phyloP scores from a whole-genome alignment of 2,113 vertebrate species.

The Phaethornis superciliosus region DNA sequence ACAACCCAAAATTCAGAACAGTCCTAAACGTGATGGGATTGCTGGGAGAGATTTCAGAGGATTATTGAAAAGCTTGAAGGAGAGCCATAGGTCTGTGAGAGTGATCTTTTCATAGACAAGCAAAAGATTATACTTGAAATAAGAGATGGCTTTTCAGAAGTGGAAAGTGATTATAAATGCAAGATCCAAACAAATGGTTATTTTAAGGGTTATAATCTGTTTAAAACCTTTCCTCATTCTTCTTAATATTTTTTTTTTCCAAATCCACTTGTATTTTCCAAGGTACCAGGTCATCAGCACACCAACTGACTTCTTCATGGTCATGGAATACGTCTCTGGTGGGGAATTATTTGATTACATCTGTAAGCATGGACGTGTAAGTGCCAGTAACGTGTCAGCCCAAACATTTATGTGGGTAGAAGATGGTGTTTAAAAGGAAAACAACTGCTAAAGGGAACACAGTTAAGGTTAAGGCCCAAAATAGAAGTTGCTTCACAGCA shows the following conservation, averaged over 20 bases:
- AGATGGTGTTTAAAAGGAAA: background rate
- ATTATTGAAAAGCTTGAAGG: slow-evolving; percentile 6
- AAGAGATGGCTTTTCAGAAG: background rate
- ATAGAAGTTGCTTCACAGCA: slow-evolving; percentile 49
- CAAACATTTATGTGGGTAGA: background rate
- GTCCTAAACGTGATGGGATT: background rate
- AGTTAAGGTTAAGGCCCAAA: slow-evolving; percentile 55
- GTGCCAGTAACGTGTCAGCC: slow-evolving; percentile 42
- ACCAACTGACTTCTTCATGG: slow-evolving; percentile 99
- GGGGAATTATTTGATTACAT: slow-evolving; percentile 99
- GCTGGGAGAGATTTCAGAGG: slow-evolving; percentile 16
- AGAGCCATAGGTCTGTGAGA: background rate
- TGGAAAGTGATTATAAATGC: background rate
- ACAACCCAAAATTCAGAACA: background rate
- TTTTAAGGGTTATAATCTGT: background rate
- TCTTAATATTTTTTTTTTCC: background rate
- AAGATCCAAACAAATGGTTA: background rate
- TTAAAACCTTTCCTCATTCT: background rate
- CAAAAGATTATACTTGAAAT: slow-evolving; percentile 9
- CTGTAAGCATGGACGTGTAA: slow-evolving; percentile 97
- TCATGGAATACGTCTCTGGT: slow-evolving; percentile 98
- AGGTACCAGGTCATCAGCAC: slow-evolving; percentile 99
- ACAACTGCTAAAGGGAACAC: background rate
- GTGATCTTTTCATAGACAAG: background rate
- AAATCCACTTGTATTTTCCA: slow-evolving; percentile 13